These are phyloP conservation scores for Pseudobourletiella spinata DNA, from an alignment of 1,140 invertebrate genomes.

Conservation along the genomic window DNA sequence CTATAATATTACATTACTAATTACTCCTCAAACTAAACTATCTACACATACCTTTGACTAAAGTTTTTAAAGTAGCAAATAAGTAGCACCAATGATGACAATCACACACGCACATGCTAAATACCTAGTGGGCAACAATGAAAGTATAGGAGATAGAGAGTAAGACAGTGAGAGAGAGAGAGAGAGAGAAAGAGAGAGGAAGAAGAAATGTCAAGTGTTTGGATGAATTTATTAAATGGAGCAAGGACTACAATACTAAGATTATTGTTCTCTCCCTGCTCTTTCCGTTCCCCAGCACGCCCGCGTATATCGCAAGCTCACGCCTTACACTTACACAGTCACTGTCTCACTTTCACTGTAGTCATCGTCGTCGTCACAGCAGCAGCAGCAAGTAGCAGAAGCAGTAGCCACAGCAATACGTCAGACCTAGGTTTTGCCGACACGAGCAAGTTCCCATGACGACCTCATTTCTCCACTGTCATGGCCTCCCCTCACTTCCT, in stretches of 20 bases:
- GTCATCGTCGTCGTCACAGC: neutral
- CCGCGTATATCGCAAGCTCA: neutral
- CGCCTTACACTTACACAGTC: no score
- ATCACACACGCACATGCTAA: conserved; percentile 9
- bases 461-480: neutral
- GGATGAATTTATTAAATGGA: no score
- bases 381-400: no score
- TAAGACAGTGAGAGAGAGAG: no score
- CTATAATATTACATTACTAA: no score
- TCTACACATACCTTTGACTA: conserved; percentile 11
- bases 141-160: neutral
- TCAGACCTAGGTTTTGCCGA: neutral
- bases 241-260: no score
- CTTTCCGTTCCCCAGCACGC: no score
- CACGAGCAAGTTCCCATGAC: conserved; percentile 7
- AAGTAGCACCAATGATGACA: conserved; percentile 9
- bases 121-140: neutral
- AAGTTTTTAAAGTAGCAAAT: conserved; percentile 10
- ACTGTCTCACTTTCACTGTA: neutral
- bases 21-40: no score
- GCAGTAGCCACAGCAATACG: no score
- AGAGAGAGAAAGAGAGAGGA: no score
- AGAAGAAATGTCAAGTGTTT: no score
- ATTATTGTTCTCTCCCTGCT: no score
- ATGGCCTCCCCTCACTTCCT: neutral